phyloP scores from a whole-genome alignment of 2,888 invertebrate genomes.

The Gari tellinella region DNA sequence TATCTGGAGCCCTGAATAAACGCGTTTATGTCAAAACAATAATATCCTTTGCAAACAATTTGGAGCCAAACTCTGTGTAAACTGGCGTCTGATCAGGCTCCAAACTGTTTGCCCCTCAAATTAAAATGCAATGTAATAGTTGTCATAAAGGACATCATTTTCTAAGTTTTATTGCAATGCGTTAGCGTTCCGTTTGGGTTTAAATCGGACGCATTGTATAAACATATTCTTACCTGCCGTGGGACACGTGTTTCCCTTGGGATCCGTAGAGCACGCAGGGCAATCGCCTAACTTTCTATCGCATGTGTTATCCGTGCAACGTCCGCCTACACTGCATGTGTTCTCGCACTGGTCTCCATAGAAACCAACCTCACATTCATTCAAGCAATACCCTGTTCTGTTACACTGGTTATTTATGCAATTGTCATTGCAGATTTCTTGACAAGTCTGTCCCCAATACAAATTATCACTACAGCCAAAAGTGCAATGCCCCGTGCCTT shows the following conservation, averaged over 20 bases:
- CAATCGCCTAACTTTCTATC: slow-evolving; percentile 28
- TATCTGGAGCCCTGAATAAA: too few species aligned
- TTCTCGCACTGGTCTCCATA: slow-evolving; percentile 42
- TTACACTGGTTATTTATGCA: slow-evolving; percentile 34
- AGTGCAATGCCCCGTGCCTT: slow-evolving; percentile 24
- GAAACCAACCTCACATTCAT: slow-evolving; percentile 33
- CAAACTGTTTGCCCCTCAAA: too few species aligned
- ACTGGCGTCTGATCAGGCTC: too few species aligned
- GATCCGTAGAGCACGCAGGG: slow-evolving; percentile 20
- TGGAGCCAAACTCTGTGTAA: too few species aligned
- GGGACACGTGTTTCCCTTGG: slow-evolving; percentile 38
- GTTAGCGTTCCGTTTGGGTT: too few species aligned
- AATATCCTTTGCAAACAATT: too few species aligned
- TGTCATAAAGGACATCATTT: too few species aligned
- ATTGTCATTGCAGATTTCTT: slow-evolving; percentile 23
- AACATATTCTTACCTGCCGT: slow-evolving; percentile 44
- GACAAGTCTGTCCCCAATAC: slow-evolving; percentile 31
- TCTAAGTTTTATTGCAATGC: too few species aligned
- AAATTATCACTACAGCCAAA: slow-evolving; percentile 34
- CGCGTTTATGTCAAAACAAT: too few species aligned
- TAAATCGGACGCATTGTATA: too few species aligned
- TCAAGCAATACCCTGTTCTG: slow-evolving; percentile 33
- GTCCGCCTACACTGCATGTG: slow-evolving; percentile 17
- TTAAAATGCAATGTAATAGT: too few species aligned
- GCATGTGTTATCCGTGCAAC: slow-evolving; percentile 45